A percentile compares a stretch with the other conserved stretches of the same genome.
These are phyloP conservation scores for Tragulus kanchil DNA, from an alignment of 2,113 vertebrate species.

Conservation along the genomic window DNA sequence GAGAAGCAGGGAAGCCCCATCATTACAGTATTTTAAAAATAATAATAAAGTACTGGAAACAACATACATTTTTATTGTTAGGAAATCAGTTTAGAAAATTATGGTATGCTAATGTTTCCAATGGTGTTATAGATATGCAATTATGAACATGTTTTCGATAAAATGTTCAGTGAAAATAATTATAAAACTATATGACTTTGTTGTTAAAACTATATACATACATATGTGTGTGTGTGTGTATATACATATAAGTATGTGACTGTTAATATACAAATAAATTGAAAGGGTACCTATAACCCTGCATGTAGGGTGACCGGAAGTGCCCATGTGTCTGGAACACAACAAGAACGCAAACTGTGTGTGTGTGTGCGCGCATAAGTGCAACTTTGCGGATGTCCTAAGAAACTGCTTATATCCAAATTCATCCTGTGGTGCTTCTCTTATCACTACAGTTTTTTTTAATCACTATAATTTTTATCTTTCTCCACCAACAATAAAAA, in stretches of 20 bases:
- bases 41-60: background rate
- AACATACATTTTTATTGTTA: background rate
- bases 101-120: background rate
- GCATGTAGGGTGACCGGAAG: background rate
- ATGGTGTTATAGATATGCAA: background rate
- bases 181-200: background rate
- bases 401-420: background rate
- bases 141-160: background rate
- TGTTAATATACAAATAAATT: background rate
- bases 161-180: background rate
- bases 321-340: background rate
- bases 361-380: background rate
- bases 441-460: background rate
- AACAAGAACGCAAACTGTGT: background rate
- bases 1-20: background rate
- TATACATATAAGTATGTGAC: background rate
- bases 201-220: background rate
- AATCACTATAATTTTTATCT: constrained; percentile 22
- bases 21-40: background rate
- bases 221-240: background rate
- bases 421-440: background rate
- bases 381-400: background rate
- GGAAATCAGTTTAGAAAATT: background rate
- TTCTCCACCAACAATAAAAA: background rate
- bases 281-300: background rate